phyloP scores from a whole-genome alignment of 2,797 vertebrate genomes.

The Leucoraja ocellata region DNA sequence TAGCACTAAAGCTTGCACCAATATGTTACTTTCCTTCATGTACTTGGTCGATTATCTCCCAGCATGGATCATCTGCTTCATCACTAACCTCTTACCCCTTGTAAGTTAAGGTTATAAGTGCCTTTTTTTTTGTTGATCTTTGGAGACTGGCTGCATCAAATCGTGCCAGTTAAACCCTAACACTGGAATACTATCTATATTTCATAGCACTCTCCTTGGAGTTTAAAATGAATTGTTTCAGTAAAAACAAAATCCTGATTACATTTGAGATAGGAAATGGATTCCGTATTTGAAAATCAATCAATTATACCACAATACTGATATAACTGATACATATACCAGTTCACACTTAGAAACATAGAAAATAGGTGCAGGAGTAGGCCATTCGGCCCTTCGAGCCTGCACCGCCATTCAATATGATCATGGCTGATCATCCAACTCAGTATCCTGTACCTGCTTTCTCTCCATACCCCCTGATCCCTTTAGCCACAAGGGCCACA shows the following conservation, averaged over 20 bases:
- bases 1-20: background rate
- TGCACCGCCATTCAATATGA: too few relatives aligned
- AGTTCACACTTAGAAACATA: too few relatives aligned
- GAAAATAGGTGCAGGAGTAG: too few relatives aligned
- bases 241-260: background rate
- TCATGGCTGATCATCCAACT: too few relatives aligned
- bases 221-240: background rate
- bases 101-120: background rate
- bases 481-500: too few relatives aligned
- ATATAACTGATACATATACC: too few relatives aligned
- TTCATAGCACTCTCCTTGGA: background rate
- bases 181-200: background rate
- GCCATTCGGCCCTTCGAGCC: too few relatives aligned
- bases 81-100: too few relatives aligned
- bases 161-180: background rate
- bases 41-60: background rate
- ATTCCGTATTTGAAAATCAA: background rate
- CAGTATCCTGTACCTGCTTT: too few relatives aligned
- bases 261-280: background rate
- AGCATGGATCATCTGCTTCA: background rate
- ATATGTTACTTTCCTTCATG: background rate
- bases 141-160: background rate
- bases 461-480: too few relatives aligned
- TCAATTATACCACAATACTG: too few relatives aligned
- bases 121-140: background rate